These are phyloP conservation scores for Parthenolecanium corni DNA, from an alignment of 2,888 invertebrate species.

Conservation along the genomic window DNA sequence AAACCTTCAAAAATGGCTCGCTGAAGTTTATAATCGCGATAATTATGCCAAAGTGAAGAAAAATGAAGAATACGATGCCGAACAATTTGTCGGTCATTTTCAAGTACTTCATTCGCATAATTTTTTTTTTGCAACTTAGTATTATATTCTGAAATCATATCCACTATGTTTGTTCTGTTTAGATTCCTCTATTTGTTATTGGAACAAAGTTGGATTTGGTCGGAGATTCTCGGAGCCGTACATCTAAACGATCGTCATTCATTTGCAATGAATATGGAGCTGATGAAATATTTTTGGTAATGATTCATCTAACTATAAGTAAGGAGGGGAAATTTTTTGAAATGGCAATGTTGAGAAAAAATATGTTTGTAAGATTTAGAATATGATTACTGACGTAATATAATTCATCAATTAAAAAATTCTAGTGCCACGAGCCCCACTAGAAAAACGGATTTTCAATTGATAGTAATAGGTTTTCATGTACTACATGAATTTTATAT, in stretches of 20 bases:
- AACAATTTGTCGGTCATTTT: slow-evolving; percentile 71
- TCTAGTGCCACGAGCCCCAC: too few species aligned
- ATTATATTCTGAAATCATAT: neutral
- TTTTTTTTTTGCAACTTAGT: neutral
- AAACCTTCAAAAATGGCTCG: slow-evolving; percentile 84
- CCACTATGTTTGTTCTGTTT: slow-evolving; percentile 31
- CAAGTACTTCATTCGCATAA: slow-evolving; percentile 42
- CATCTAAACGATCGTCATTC: slow-evolving; percentile 51
- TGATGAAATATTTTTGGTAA: slow-evolving; percentile 81
- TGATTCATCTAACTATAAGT: too few species aligned
- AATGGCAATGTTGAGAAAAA: too few species aligned
- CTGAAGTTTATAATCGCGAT: slow-evolving; percentile 74
- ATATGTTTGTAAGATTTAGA: too few species aligned
- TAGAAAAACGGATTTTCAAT: too few species aligned
- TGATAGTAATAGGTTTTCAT: too few species aligned
- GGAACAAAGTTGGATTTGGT: slow-evolving; percentile 86
- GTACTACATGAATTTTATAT: too few species aligned
- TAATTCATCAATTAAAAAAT: too few species aligned
- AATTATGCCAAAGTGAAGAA: slow-evolving; percentile 40
- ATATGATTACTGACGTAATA: too few species aligned
- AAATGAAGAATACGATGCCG: slow-evolving; percentile 63
- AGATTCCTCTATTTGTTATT: slow-evolving; percentile 87
- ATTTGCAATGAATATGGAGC: slow-evolving; percentile 84
- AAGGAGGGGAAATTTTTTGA: too few species aligned
- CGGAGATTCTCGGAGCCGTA: slow-evolving; percentile 56